Evolutionary conservation across 2,888 invertebrate genomes (phyloP), one percentile per base, ranked within the genome.

Genomic region (Scaptomyza flava): DNA sequence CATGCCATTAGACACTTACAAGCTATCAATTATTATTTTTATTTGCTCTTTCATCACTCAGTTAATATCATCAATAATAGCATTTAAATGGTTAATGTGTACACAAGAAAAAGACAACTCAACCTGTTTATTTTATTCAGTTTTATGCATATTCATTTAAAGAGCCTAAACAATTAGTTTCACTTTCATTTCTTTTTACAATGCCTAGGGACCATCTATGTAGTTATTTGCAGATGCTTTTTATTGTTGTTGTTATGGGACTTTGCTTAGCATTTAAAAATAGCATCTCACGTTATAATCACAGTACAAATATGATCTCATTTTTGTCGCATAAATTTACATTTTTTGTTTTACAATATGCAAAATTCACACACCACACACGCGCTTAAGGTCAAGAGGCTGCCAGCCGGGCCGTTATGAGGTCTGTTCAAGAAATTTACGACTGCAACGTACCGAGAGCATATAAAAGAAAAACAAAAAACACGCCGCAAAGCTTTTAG

Each of bases 221-320:
- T 74, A 45, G 42, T 54, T 48, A 51, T 56, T 34, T 34, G n/a
- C 48, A 59, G 50, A 53, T 70, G 57, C 27, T 12, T 38, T 60
- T 36, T 52, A 7, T 36, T 36, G n/a, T 48, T 51, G 50, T 58
- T 63, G 31, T 65, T 38, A 33, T 23, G 12, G 5, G 12, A 31
- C 38, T 54, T 47, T 30, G 34, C 45, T 30, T 50, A 23, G 56
- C 12, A 33, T 68, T 71, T 81, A 83, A 64, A 79, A 82, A 81
- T 81, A 81, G 83, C 50, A 34, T 38, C 51, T 47, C 43, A 64
- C 74, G 61, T 64, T 74, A 66, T 58, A 65, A 50, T 27, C 47
- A 36, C 31, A 38, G 7, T 42, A 20, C 7, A 57, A 42, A 74
- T 77, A 77, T 87, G 87, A 87, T 89, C 87, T 88, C 84, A 88